Evolutionary conservation across 1,140 invertebrate genomes (phyloP).

Genomic region (Sipha flava): DNA sequence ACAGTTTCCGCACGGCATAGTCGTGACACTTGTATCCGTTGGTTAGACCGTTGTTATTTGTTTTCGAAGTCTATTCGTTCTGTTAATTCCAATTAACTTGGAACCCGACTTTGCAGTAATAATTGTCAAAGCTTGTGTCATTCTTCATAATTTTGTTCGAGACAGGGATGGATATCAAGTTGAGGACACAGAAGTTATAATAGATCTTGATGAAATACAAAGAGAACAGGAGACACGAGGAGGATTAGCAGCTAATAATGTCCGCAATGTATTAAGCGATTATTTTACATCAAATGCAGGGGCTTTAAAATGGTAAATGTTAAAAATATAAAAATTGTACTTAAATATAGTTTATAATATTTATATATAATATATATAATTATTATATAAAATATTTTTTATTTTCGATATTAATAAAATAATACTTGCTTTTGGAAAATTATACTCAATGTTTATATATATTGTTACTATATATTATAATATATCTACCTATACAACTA

Average conservation of each 20-base stretch:
- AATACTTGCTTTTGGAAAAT: too few species aligned
- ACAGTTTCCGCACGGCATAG: neutral
- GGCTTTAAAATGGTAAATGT: conserved; percentile 1
- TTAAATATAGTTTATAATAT: neutral
- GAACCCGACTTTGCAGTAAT: too few species aligned
- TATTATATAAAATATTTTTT: too few species aligned
- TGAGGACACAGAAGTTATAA: neutral
- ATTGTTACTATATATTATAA: neutral
- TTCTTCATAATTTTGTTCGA: conserved; percentile 38
- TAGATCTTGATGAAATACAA: neutral
- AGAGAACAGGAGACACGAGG: neutral
- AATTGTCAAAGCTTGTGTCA: too few species aligned
- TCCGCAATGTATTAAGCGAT: neutral
- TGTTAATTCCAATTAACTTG: too few species aligned
- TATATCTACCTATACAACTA: too few species aligned
- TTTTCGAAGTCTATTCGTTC: too few species aligned
- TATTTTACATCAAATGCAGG: conserved; percentile 4
- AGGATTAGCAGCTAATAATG: neutral
- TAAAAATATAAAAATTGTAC: conserved; percentile 2
- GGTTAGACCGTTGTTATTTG: too few species aligned
- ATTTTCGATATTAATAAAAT: too few species aligned
- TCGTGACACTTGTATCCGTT: too few species aligned
- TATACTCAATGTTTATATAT: too few species aligned
- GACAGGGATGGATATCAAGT: conserved; percentile 41
- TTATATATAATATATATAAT: neutral